Conservation (phyloP, 2,113 vertebrate species). For the Dasyornis broadbenti region DNA sequence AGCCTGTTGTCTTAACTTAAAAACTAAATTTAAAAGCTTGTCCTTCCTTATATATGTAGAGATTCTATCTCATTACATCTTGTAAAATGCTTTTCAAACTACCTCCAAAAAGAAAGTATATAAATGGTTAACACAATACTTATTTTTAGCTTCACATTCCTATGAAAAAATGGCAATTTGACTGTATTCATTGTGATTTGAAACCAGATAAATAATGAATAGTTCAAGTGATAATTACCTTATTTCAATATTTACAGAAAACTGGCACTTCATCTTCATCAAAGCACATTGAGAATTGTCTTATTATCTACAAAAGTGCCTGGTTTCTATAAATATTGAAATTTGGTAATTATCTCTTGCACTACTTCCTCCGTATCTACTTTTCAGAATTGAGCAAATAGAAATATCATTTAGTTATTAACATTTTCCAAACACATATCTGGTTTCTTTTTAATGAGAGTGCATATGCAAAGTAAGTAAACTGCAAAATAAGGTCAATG, state of each 20-base stretch:
- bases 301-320: constrained; percentile 53
- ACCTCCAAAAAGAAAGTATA: neutral
- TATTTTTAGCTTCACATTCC: neutral
- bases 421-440: neutral
- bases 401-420: constrained; percentile 39
- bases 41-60: neutral
- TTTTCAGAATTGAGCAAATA: constrained; percentile 24
- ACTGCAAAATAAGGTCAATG: constrained; percentile 1
- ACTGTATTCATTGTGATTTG: constrained; percentile 32
- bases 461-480: neutral
- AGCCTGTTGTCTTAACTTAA: neutral
- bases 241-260: constrained; percentile 75
- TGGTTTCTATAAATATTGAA: constrained; percentile 65
- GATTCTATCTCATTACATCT: neutral
- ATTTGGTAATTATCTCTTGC: constrained; percentile 57
- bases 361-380: constrained; percentile 56
- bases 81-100: neutral
- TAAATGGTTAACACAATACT: neutral
- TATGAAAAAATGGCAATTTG: constrained; percentile 30
- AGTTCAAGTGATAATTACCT: constrained; percentile 62
- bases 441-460: constrained; percentile 31
- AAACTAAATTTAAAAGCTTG: neutral
- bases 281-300: constrained; percentile 55
- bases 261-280: constrained; percentile 62
- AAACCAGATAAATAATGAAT: constrained; percentile 68